Conservation (phyloP, 2,113 vertebrate genomes). For the Podarcis cretensis region DNA sequence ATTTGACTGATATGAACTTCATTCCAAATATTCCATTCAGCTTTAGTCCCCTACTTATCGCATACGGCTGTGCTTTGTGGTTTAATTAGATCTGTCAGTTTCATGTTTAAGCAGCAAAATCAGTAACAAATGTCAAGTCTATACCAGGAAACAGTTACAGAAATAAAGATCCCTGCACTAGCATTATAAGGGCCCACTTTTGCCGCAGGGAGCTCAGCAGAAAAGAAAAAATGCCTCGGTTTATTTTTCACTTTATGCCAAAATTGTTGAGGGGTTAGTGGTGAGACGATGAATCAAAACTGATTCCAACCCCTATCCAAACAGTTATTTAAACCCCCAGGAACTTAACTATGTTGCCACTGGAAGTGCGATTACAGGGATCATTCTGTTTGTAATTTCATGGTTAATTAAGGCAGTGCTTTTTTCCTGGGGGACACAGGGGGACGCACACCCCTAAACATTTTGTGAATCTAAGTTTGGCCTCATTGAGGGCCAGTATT, state of each 20-base stretch:
- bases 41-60: slow-evolving; percentile 17
- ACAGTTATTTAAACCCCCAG: neutral
- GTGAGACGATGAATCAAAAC: neutral
- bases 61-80: neutral
- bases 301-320: neutral
- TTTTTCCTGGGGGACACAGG: too few relatives aligned
- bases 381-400: too few relatives aligned
- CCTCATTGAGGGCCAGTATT: too few relatives aligned
- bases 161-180: neutral
- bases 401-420: too few relatives aligned
- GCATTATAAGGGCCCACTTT: neutral
- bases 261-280: neutral
- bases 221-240: neutral
- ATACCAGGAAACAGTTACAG: neutral
- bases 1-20: slow-evolving; percentile 27
- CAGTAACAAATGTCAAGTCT: neutral
- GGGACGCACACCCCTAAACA: too few relatives aligned
- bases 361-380: too few relatives aligned
- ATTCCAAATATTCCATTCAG: slow-evolving; percentile 17
- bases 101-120: neutral
- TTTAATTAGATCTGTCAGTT: slow-evolving; percentile 29
- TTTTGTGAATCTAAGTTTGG: too few relatives aligned
- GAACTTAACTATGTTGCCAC: neutral
- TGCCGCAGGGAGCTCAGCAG: neutral
- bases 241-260: slow-evolving; percentile 4